Base-by-base conservation (phyloP, 2,888 invertebrate species). In the Macrostomum cliftonense region DNA sequence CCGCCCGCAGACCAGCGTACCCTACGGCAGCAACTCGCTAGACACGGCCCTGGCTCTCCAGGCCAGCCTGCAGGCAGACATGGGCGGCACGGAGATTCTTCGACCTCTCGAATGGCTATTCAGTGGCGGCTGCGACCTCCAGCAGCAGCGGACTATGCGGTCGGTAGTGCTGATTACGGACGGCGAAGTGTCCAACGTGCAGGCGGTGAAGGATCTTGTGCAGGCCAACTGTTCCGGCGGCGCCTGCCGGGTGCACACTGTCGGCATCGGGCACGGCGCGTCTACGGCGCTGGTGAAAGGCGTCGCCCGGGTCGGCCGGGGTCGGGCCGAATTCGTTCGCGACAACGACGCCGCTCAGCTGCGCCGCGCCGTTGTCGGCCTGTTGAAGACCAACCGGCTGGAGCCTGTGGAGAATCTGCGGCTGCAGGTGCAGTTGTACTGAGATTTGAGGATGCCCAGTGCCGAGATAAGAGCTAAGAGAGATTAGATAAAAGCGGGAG, bases 81-180 rank as follows among this genome's bases (percentile, higher is more conserved):
- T 65, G 50, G 65, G 64, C 12, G 66, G 65, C 16, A 66, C 66
- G 5, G 64, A 67, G 53, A 58, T 67, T 28, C 52, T 60, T n/a
- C 44, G 51, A 16, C 64, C 65, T 1, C 47, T 67, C 42, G 46
- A 59, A 39, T 36, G 51, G 16, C 56, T 66, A 16, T 63, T 28
- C 28, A 9, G 28, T 9, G 28, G 28, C 28, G 28, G 28, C 28
- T 28, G 28, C 9, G 9, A 28, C 28, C n/a, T n/a, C n/a, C n/a
- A n/a, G n/a, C n/a, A n/a, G n/a, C n/a, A n/a, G n/a, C n/a, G n/a
- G n/a, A n/a, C n/a, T n/a, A n/a, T n/a, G 28, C 28, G 28, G 4
- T 28, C 28, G 5, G 56, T 69, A 7, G 62, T 68, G 50, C 49
- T 68, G n/a, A 54, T 70, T 11, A 68, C 69, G 12, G 70, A 70